Conservation (phyloP, 2,888 invertebrate genomes). For the Agonopterix subpropinquella region DNA sequence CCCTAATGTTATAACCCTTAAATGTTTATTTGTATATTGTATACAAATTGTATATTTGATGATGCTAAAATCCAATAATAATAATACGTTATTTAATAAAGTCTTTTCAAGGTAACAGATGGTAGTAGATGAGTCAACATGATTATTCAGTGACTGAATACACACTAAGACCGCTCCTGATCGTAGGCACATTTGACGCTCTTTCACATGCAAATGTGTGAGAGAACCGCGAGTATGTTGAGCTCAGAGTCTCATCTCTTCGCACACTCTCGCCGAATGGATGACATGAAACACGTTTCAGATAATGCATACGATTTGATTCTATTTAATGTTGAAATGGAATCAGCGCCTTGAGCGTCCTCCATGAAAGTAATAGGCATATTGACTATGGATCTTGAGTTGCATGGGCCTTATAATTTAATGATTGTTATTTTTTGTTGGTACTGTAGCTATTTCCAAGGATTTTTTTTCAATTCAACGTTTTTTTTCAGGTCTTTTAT, state of each 20-base stretch:
- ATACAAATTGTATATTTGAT: too few species aligned
- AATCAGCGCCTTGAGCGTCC: background rate
- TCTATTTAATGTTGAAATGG: constrained; percentile 31
- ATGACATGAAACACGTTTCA: constrained; percentile 56
- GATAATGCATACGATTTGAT: constrained; percentile 57
- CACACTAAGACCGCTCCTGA: background rate
- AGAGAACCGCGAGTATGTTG: constrained; percentile 22
- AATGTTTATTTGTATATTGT: too few species aligned
- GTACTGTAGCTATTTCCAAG: too few species aligned
- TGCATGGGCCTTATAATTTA: too few species aligned
- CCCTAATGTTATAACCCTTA: too few species aligned
- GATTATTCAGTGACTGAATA: background rate
- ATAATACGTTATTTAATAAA: background rate
- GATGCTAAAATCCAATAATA: too few species aligned
- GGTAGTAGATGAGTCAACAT: background rate
- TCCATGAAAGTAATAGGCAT: too few species aligned
- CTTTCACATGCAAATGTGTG: constrained; percentile 55
- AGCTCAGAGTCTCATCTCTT: constrained; percentile 17
- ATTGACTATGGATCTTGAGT: too few species aligned
- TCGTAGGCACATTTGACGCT: constrained; percentile 28
- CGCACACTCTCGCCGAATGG: constrained; percentile 20
- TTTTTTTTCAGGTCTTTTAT: too few species aligned
- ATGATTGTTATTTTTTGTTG: too few species aligned
- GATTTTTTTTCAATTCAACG: too few species aligned
- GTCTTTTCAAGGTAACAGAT: background rate